phyloP scores from a whole-genome alignment of 2,113 vertebrate genomes.

The Prunella fulvescens region DNA sequence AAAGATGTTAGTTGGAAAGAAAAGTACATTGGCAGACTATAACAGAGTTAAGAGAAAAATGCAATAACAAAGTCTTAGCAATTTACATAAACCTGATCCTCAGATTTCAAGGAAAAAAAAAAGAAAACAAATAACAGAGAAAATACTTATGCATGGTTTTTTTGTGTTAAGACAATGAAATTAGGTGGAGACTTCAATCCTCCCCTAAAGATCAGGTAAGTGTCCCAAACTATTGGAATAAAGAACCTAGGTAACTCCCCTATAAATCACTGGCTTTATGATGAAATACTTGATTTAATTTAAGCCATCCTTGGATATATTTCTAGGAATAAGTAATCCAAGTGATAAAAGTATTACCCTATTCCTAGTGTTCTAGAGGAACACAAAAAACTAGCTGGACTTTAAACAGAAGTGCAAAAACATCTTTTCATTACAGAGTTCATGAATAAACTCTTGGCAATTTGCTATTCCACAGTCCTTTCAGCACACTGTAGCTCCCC shows the following conservation, averaged over 20 bases:
- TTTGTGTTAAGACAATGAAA: background rate
- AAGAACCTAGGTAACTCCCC: background rate
- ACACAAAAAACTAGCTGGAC: background rate
- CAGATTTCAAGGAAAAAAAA: background rate
- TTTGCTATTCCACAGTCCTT: background rate
- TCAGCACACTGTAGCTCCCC: fast-evolving
- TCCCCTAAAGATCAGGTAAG: background rate
- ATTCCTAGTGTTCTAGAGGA: background rate
- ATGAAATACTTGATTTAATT: background rate
- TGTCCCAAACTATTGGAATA: background rate
- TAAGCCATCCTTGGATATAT: background rate
- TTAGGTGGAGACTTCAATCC: background rate
- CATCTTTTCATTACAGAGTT: background rate
- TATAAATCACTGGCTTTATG: background rate
- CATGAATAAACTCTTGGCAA: background rate
- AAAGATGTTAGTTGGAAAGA: background rate
- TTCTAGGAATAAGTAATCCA: background rate
- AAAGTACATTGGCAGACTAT: background rate
- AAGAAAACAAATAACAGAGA: background rate
- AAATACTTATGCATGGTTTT: background rate
- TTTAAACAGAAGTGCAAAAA: background rate
- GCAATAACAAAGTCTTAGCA: background rate
- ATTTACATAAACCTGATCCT: background rate
- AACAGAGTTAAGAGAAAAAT: background rate
- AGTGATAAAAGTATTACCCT: background rate